Evolutionary conservation across 2,888 invertebrate species (phyloP), one percentile per base, ranked within the genome.

Genomic region (Pterostichus madidus): DNA sequence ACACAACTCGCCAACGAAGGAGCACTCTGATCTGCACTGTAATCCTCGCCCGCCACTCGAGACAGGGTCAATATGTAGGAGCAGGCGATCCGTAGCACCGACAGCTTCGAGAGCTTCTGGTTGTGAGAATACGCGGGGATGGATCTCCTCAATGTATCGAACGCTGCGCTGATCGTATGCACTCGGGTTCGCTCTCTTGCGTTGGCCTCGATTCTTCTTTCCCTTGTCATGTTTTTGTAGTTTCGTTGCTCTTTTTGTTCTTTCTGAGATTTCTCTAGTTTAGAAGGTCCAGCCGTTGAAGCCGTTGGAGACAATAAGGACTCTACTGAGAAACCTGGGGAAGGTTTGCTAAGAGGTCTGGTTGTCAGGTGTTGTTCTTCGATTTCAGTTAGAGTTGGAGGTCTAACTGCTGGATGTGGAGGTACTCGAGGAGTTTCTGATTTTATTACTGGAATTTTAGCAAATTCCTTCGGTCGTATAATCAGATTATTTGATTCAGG

Each of bases 191-290:
- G 91, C 88, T 98, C 98, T 5, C 98, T 92, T 0, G 98, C 98
- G 88, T 98, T 98, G 0, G 98, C 98, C 89, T 98, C 98, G 87
- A 98, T 97, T 85, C 98, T 92, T 85, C 98, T 91, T 88, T 98
- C 98, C 17, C 97, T 92, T 0, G 97, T 98, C 97, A 98, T 98
- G 89, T 97, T 98, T 88, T 98, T 98, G 90, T 98, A 98, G 89
- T 98, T 98, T 85, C 97, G 92, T 87, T 96, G 96, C 85, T 96
- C 94, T 80, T 93, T 91, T 80, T 90, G 88, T 15, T 87, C 87
- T n/a, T 76, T 32, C 15, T 17, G 24, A 17, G 71, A 53, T 8
- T 76, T 61, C 11, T 73, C 64, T 2, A 32, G 15, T 53, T 71
- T 52, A 7, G 68, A 68, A 52, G 73, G 59, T 0, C 56, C 56